These are phyloP conservation scores for Fregata magnificens DNA, from an alignment of 2,113 vertebrate genomes.

Conservation along the genomic window DNA sequence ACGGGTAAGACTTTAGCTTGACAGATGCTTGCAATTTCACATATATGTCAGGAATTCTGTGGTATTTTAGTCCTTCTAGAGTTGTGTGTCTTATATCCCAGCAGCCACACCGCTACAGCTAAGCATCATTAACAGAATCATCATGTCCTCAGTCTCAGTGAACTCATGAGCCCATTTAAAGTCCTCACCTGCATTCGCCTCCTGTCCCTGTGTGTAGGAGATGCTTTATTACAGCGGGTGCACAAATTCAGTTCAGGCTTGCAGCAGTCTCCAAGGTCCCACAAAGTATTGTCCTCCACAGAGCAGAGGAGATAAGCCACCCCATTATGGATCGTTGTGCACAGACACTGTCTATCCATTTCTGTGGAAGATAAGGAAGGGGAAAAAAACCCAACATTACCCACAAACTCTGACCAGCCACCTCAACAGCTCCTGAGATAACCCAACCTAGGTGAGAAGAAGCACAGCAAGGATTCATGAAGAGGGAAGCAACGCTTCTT, in stretches of 20 bases:
- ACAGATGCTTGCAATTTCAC: neutral
- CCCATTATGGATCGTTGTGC: rapidly evolving
- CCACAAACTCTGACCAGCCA: neutral
- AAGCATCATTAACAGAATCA: neutral
- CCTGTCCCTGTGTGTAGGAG: neutral
- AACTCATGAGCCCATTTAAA: neutral
- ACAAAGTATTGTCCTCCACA: neutral
- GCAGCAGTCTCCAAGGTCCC: neutral
- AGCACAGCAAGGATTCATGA: neutral
- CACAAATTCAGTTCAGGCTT: neutral
- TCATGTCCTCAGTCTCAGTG: neutral
- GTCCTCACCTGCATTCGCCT: neutral
- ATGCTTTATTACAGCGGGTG: neutral
- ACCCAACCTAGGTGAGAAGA: neutral
- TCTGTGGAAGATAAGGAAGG: neutral
- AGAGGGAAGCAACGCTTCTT: neutral
- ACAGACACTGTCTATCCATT: neutral
- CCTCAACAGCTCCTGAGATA: neutral
- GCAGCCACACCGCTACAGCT: neutral
- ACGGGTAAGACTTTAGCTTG: neutral
- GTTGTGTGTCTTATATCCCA: neutral
- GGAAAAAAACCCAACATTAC: rapidly evolving
- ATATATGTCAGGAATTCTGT: neutral
- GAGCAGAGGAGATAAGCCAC: neutral
- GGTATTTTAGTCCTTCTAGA: neutral